Percentiles rank a stretch among this genome's conserved stretches.
Evolutionary conservation across 2,888 invertebrate species (phyloP).

Genomic region (Synanthedon vespiformis): DNA sequence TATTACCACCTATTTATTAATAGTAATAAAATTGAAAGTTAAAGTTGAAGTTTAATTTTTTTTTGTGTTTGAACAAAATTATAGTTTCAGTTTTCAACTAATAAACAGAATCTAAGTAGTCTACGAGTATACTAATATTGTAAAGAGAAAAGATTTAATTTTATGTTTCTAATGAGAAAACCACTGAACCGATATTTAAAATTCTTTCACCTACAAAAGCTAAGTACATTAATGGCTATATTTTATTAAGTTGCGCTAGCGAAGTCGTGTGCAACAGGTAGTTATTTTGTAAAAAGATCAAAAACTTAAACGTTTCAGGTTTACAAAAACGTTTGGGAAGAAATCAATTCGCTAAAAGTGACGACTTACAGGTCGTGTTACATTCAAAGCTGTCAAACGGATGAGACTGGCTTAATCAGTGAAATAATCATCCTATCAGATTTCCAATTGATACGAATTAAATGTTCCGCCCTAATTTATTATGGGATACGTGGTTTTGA

Average conservation of each 20-base stretch:
- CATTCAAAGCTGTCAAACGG: constrained; percentile 64
- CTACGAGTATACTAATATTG: no score
- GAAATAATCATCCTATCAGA: constrained; percentile 62
- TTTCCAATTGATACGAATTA: constrained; percentile 41
- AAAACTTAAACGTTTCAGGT: constrained; percentile 40
- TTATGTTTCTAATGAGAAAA: no score
- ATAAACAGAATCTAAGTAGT: no score
- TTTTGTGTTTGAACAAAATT: no score
- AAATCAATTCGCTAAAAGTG: constrained; percentile 46
- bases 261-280: background rate
- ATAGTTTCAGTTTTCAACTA: no score
- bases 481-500: constrained; percentile 63
- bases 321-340: constrained; percentile 54
- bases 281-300: background rate
- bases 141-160: no score
- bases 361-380: constrained; percentile 62
- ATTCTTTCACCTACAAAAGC: no score
- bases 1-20: no score
- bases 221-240: background rate
- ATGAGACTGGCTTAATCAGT: constrained; percentile 29
- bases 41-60: no score
- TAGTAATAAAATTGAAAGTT: no score
- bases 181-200: no score
- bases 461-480: constrained; percentile 70
- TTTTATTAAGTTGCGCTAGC: no score